Base-by-base conservation (phyloP, 2,888 invertebrate species). In the Priapulus caudatus region DNA sequence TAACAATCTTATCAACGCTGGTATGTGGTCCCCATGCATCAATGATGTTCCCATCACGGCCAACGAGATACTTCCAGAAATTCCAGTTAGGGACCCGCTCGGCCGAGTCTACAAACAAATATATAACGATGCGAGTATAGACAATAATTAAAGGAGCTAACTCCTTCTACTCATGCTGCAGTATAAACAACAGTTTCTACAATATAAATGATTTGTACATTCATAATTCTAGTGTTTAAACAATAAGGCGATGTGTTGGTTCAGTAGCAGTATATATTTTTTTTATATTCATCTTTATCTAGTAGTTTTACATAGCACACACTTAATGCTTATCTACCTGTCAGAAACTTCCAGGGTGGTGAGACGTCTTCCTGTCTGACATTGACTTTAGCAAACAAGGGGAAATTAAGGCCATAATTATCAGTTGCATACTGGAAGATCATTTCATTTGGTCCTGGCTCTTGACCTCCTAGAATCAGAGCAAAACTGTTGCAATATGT, bases 21-120 rank as follows among this genome's bases (percentile, higher is more conserved):
- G 61, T 65, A 56, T 67, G 63, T 2, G 73, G 72, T 4, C 72
- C 72, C 74, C 74, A 75, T 1, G 67, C 65, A 49, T 67, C 61
- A 3, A 74, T 50, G 4, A 74, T 71, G 45, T 67, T 59, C 2
- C 76, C 76, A 45, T 71, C 63, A 43, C 65, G 63, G 60, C 71
- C 65, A 2, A 75, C 68, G 24, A 76, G 60, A 60, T 76, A 76
- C 59, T 76, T 76, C 69, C 73, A 75, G 63, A 77, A 76, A 58
- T 76, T 76, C 76, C 76, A 77, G 43, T 65, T 68, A 15, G 76
- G 75, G 1, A 64, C 60, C 5, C 49, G 51, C 18, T 58, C 55
- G 10, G 62, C 58, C 51, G 63, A 55, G 33, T 55, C 65, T 65
- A 56, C 4, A 56, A 60, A 24, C 48, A 23, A 33, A n/a, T n/a